Conservation (phyloP, 2,113 vertebrate species). For the Stegastes partitus region DNA sequence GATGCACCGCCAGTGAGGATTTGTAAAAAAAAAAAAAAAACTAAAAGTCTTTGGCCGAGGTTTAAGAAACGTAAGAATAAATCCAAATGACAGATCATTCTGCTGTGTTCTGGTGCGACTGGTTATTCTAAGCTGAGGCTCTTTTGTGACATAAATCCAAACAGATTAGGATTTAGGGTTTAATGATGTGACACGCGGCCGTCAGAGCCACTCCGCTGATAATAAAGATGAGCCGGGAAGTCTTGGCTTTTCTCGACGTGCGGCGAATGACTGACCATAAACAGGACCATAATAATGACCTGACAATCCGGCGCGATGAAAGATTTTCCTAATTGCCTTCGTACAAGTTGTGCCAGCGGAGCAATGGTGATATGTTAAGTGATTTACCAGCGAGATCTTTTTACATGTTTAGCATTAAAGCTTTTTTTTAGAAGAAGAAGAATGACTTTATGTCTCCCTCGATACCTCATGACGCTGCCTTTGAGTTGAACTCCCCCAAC, state of each 20-base stretch:
- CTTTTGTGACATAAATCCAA: conserved; percentile 36
- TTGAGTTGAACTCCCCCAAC: background rate
- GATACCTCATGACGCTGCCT: background rate
- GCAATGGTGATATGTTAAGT: background rate
- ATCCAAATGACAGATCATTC: conserved; percentile 54
- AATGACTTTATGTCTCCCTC: background rate
- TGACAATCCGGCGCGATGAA: conserved; percentile 2
- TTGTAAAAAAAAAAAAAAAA: conserved; percentile 40
- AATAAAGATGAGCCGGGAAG: conserved; percentile 8
- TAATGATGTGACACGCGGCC: conserved; percentile 19
- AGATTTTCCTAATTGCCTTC: background rate
- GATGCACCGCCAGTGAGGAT: conserved; percentile 40
- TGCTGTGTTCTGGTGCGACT: background rate
- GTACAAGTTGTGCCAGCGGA: background rate
- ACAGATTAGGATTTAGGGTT: conserved; percentile 31
- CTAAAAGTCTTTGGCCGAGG: conserved; percentile 50
- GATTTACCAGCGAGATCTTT: background rate
- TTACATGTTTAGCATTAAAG: background rate
- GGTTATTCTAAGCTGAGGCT: conserved; percentile 25
- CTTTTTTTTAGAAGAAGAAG: background rate
- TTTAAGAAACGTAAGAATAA: conserved; percentile 22
- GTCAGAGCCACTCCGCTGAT: conserved; percentile 7
- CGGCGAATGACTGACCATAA: background rate
- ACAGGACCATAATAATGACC: conserved; percentile 10
- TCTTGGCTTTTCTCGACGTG: background rate